Base-by-base conservation (phyloP, 2,888 invertebrate species). In the Stenichneumon culpator region DNA sequence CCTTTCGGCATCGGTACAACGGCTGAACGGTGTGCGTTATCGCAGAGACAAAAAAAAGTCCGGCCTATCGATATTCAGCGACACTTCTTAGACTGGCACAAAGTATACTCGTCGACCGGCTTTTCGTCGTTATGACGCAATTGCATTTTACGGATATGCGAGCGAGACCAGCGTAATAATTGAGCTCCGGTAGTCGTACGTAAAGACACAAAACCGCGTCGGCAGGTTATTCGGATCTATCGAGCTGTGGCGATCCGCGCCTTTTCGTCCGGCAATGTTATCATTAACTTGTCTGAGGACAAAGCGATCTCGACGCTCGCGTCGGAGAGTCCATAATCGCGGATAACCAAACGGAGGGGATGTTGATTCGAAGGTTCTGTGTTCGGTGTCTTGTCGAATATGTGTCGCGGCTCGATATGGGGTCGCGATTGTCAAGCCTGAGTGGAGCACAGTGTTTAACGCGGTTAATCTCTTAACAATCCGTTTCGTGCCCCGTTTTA, bases 111-210 rank as follows among this genome's bases (percentile, higher is more conserved):
- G 44, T 60, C 57, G 9, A 60, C 44, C 47, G 60, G 44, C 44
- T 22, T 44, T n/a, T 9, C 28, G 60, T n/a, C 73, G 73, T 9
- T 25, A n/a, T 60, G 28, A 28, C 39, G 60, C 28, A 63, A 47
- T 44, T 32, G 63, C 74, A 74, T 74, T 74, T 74, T 74, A 47
- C 74, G 47, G n/a, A 14, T 47, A 16, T 39, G 6, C 2, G 28
- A 63, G 4, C n/a, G 28, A 14, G 32, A 32, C 39, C 9, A 47
- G 60, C 16, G 4, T 47, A 60, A 60, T 73, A n/a, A 25, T 44
- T 25, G n/a, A 44, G 19, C 0, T 1, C 60, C 3, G 6, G 4
- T 19, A 28, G 63, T 14, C 47, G 28, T 32, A n/a, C 3, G 19
- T 22, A 2, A 63, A 14, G 16, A 63, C 11, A 44, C 28, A n/a